Base-by-base conservation (phyloP, 2,113 vertebrate genomes). In the Miniopterus natalensis region DNA sequence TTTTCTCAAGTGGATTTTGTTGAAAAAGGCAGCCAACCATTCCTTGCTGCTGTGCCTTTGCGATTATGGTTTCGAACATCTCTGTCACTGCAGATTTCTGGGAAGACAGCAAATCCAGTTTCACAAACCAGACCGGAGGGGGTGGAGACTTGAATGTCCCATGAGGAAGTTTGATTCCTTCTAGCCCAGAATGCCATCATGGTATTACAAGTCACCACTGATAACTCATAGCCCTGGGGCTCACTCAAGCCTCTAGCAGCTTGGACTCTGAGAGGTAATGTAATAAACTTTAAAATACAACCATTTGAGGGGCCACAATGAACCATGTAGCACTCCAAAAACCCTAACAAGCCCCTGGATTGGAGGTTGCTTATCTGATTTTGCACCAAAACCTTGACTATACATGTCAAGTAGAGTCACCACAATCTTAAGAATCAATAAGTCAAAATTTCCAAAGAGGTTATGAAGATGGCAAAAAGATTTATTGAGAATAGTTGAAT, bases 1-100 rank as follows among this genome's bases (percentile, higher is more conserved):
- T 94, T 96, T 85, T 89, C 79, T 92, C 57, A 75, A 84, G 31
- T 36, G 40, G 6, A 40, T 80, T 80, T 55, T 55, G 53, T 31
- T 70, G 36, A 84, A 79, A 78, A 79, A 79, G 25, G 47, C 7
- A 53, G 18, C 20, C 12, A n/a, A 18, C 40, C 15, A 49, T 57
- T 70, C 49, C 49, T 59, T 88, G 36, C 9, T 83, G 53, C 36
- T 70, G 13, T 57, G 8, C 13, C 45, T 84, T 66, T 21, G 0
- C 45, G 36, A 53, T 8, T 55, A 27, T 45, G 20, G 18, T 40
- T n/a, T 74, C 65, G 21, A 84, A 25, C 11, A 57, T 84, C 66
- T 40, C 27, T 71, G 27, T n/a, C 51, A 61, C 21, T 12, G 17
- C 25, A n/a, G 9, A 8, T 27, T 87, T 66, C 17, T 70, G 87